A percentile compares a stretch with the other conserved stretches of the same genome.
Evolutionary conservation across 2,797 vertebrate species (phyloP).

Genomic region (Sarcophilus harrisii): DNA sequence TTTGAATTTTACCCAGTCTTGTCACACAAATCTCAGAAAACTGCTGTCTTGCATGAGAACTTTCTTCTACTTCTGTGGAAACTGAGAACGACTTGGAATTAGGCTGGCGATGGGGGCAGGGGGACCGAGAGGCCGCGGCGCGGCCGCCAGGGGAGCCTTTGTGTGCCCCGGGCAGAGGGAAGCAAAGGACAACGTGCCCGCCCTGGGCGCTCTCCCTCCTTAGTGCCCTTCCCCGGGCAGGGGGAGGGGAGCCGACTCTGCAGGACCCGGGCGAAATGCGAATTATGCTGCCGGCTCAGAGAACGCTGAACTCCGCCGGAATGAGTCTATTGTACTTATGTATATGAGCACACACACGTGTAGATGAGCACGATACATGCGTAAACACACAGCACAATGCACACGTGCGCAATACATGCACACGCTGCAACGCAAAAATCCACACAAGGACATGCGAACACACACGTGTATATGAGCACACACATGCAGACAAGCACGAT

Average conservation of each 20-base stretch:
- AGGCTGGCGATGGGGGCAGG: constrained; percentile 57
- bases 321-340: background rate
- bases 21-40: constrained; percentile 86
- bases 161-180: background rate
- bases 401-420: too few species aligned
- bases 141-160: background rate
- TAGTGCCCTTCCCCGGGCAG: background rate
- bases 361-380: too few species aligned
- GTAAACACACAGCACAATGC: too few species aligned
- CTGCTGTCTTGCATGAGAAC: constrained; percentile 85
- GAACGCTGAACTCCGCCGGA: background rate
- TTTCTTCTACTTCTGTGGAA: constrained; percentile 80
- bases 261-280: background rate
- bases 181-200: background rate
- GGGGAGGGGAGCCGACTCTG: background rate
- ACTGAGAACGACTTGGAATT: constrained; percentile 75
- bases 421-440: too few species aligned
- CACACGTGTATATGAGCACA: too few species aligned
- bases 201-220: background rate
- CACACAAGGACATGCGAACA: too few species aligned
- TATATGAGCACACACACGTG: background rate
- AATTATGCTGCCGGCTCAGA: background rate
- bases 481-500: too few species aligned
- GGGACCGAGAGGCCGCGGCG: constrained; percentile 18
- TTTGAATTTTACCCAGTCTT: constrained; percentile 87